Evolutionary conservation across 2,113 vertebrate genomes (phyloP).

Genomic region (Petromus typicus): DNA sequence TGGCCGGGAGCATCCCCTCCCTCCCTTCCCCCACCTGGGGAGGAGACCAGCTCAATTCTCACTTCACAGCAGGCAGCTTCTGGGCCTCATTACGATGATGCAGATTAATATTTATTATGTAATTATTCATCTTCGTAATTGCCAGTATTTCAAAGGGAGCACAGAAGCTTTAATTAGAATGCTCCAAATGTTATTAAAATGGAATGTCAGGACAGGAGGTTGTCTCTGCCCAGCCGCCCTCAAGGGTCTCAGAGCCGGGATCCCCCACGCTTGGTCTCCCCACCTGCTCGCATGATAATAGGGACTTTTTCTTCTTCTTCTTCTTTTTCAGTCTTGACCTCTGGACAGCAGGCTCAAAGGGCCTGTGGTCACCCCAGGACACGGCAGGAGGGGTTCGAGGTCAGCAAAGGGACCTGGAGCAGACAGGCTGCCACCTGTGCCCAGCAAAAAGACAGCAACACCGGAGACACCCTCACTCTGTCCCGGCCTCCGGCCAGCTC

Average conservation of each 20-base stretch:
- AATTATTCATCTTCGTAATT: slow-evolving; percentile 81
- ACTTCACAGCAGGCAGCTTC: slow-evolving; percentile 60
- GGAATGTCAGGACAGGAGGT: not conserved
- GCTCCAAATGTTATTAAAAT: slow-evolving; percentile 59
- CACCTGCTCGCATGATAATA: fast-evolving
- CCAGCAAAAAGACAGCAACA: not conserved
- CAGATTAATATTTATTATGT: slow-evolving; percentile 82
- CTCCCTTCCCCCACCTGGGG: fast-evolving
- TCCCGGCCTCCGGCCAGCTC: fast-evolving
- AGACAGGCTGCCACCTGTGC: not conserved
- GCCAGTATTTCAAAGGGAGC: slow-evolving; percentile 73
- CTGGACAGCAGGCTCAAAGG: not conserved
- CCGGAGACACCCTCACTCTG: too few species aligned
- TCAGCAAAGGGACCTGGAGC: not conserved
- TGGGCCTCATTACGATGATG: slow-evolving; percentile 68
- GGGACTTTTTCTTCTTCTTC: not conserved
- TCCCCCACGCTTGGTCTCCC: not conserved
- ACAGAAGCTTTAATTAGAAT: slow-evolving; percentile 72
- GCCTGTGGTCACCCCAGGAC: fast-evolving
- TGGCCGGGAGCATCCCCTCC: not conserved
- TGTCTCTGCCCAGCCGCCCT: not conserved
- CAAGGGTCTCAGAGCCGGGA: not conserved
- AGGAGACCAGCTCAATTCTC: slow-evolving; percentile 46
- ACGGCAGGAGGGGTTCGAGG: fast-evolving
- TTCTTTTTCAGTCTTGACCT: not conserved